Percentiles rank a stretch among this genome's conserved stretches.
Evolutionary conservation across 2,113 vertebrate genomes (phyloP).

Genomic region (Pogonocichla stellata): DNA sequence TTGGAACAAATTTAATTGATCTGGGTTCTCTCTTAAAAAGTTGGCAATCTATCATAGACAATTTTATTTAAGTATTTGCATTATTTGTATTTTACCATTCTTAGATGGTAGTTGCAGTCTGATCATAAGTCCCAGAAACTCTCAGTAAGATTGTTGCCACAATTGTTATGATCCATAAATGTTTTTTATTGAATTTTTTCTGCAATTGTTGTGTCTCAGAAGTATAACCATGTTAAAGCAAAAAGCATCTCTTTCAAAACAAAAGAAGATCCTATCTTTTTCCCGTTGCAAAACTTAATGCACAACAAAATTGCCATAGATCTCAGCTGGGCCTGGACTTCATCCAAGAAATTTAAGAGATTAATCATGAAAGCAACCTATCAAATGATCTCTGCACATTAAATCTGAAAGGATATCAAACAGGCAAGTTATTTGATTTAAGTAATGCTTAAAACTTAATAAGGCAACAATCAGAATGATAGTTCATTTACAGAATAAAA

Average conservation of each 20-base stretch:
- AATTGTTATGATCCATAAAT: neutral
- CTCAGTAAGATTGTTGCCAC: neutral
- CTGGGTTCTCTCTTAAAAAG: neutral
- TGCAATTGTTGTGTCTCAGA: neutral
- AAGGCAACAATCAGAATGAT: neutral
- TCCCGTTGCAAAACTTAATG: neutral
- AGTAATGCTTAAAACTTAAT: constrained; percentile 34
- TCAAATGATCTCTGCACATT: neutral
- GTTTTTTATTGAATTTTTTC: neutral
- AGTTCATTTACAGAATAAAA: constrained; percentile 38
- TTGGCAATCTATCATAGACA: neutral
- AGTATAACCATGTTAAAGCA: neutral
- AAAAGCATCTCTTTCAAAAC: constrained; percentile 5
- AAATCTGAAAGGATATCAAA: constrained; percentile 16
- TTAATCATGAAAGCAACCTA: constrained; percentile 12
- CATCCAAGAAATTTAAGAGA: neutral
- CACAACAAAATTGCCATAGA: neutral
- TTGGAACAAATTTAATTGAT: neutral
- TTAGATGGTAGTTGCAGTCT: neutral
- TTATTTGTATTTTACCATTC: neutral
- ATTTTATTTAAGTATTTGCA: neutral
- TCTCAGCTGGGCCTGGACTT: neutral
- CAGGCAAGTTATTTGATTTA: neutral
- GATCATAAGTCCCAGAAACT: neutral
- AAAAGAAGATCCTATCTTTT: neutral